Conservation (phyloP, 2,888 invertebrate species). For the Hedya salicella region DNA sequence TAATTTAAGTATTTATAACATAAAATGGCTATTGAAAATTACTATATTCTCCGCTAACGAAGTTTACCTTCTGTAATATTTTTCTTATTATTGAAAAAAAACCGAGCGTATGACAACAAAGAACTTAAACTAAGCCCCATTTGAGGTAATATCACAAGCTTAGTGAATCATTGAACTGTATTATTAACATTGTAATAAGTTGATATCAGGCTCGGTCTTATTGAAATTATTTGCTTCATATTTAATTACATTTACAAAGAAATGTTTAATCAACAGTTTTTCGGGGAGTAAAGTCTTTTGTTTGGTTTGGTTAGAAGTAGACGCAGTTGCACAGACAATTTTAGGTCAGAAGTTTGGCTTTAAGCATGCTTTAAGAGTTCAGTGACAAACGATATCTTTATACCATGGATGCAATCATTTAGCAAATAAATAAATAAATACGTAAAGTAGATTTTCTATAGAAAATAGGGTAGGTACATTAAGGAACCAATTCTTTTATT, state of each 20-base stretch:
- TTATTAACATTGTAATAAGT: slow-evolving; percentile 9
- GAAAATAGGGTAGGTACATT: no score
- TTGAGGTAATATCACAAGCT: not conserved
- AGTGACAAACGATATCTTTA: no score
- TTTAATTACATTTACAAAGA: slow-evolving; percentile 8
- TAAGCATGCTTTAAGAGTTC: not conserved
- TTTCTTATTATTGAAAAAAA: no score
- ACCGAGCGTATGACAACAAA: not conserved
- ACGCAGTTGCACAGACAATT: not conserved
- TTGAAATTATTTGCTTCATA: not conserved
- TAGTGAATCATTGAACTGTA: not conserved
- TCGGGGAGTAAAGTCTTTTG: not conserved
- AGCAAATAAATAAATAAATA: no score
- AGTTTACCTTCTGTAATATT: no score
- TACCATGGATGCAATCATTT: no score
- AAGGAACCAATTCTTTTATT: no score
- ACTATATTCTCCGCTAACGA: no score
- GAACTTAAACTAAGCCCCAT: not conserved
- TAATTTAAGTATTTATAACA: no score
- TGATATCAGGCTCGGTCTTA: not conserved
- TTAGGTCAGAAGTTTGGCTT: not conserved
- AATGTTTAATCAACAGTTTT: not conserved
- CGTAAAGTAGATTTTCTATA: no score
- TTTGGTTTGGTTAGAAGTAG: not conserved
- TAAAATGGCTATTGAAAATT: no score